A percentile compares a stretch with the other conserved stretches of the same genome.
Conservation (phyloP, 2,113 vertebrate species). For the Notarius quadriscutis region DNA sequence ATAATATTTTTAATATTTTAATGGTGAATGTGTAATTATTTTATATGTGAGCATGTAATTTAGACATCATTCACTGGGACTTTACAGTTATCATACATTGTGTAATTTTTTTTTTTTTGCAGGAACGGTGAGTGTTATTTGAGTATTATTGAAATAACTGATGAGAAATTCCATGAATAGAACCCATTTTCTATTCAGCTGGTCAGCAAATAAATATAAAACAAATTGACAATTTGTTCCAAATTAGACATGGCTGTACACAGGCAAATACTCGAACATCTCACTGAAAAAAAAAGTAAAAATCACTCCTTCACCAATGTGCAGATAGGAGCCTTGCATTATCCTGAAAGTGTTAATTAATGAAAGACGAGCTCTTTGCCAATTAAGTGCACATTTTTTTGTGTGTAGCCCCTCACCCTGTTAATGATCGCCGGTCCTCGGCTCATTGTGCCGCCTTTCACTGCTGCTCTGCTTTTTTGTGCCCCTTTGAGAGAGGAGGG, state of each 20-base stretch:
- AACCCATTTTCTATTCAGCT: background rate
- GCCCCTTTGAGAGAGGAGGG: conserved; percentile 43
- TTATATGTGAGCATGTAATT: background rate
- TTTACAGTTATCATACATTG: conserved; percentile 11
- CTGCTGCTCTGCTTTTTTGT: conserved; percentile 65
- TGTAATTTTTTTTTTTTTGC: background rate
- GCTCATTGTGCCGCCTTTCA: conserved; percentile 68
- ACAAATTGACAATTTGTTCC: conserved; percentile 56
- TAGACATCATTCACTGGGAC: background rate
- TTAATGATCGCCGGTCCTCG: conserved; percentile 76
- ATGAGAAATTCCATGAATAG: conserved; percentile 10
- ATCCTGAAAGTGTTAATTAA: conserved; percentile 89
- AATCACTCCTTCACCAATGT: conserved; percentile 71
- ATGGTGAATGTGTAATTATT: background rate
- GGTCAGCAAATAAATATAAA: conserved; percentile 21
- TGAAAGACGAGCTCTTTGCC: conserved; percentile 75
- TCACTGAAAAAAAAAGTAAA: conserved; percentile 73
- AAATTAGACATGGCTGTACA: conserved; percentile 70
- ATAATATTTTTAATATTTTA: background rate
- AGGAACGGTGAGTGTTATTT: background rate
- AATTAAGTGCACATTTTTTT: too few species aligned
- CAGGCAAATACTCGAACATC: conserved; percentile 59
- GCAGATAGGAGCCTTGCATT: conserved; percentile 79
- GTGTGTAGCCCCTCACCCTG: conserved; percentile 64
- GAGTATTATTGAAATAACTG: conserved; percentile 1